phyloP scores from a whole-genome alignment of 2,888 invertebrate species.

The Rhodophaea formosa region DNA sequence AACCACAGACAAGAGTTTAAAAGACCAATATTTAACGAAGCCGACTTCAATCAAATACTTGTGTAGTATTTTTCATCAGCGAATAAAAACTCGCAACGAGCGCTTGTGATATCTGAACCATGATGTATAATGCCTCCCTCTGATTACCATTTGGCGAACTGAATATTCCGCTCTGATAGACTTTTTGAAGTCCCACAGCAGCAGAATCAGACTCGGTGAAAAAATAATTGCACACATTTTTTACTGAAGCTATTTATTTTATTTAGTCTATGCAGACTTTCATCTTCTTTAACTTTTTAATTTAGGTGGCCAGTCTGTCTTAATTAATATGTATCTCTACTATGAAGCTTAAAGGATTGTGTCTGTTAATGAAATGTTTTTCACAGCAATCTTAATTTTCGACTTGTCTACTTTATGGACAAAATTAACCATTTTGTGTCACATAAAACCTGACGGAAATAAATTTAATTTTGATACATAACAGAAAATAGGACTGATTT shows the following conservation, averaged over 20 bases:
- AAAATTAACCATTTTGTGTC: too few relatives aligned
- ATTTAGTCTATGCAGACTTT: constrained; percentile 35
- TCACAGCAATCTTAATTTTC: too few relatives aligned
- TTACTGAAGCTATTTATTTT: constrained; percentile 38
- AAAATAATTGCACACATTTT: constrained; percentile 59
- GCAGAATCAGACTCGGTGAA: constrained; percentile 51
- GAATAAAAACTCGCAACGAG: constrained; percentile 54
- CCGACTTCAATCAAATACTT: constrained; percentile 39
- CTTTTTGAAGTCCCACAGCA: constrained; percentile 64
- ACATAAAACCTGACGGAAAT: too few relatives aligned
- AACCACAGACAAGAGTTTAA: constrained; percentile 2
- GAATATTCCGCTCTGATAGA: constrained; percentile 72
- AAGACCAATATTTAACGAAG: constrained; percentile 35
- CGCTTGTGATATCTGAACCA: constrained; percentile 76
- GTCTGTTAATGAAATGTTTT: too few relatives aligned
- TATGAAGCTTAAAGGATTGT: too few relatives aligned
- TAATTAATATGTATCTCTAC: neutral
- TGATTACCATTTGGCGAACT: constrained; percentile 78
- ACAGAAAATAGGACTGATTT: too few relatives aligned
- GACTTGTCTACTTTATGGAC: too few relatives aligned
- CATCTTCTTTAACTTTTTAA: neutral
- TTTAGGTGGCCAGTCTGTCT: constrained; percentile 2
- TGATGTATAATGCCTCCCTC: constrained; percentile 69
- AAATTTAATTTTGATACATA: too few relatives aligned
- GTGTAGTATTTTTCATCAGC: constrained; percentile 50